These are phyloP conservation scores for Thelaira solivaga DNA, from an alignment of 2,888 invertebrate species.

Conservation along the genomic window DNA sequence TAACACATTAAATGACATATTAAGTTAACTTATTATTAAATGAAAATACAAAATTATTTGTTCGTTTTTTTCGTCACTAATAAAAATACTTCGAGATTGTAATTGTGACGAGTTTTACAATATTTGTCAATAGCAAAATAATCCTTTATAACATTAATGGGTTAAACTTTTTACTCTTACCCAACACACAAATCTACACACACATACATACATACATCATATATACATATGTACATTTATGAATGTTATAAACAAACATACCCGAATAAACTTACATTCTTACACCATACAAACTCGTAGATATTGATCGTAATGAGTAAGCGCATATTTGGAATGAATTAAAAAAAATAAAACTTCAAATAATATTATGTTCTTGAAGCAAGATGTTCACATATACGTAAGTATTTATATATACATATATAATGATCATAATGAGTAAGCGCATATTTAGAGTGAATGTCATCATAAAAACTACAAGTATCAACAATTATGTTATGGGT, in stretches of 20 bases:
- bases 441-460: constrained; percentile 47
- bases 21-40: no score
- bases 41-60: no score
- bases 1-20: no score
- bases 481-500: constrained; percentile 38
- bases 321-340: constrained; percentile 48
- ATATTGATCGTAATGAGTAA: constrained; percentile 58
- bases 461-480: constrained; percentile 5
- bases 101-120: no score
- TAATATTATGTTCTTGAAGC: no score
- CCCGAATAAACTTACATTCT: not conserved
- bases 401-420: no score
- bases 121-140: no score
- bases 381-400: no score
- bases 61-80: no score
- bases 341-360: no score
- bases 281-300: not conserved
- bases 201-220: constrained; percentile 3
- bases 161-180: not conserved
- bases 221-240: not conserved
- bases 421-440: constrained; percentile 58
- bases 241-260: not conserved
- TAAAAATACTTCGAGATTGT: no score
- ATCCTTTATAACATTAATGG: no score
- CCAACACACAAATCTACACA: not conserved